Evolutionary conservation across 92 coral and sea anemone genomes (phyloP), one percentile per base, ranked within the genome.

Genomic region (Hydrozoanthus gracilis): DNA sequence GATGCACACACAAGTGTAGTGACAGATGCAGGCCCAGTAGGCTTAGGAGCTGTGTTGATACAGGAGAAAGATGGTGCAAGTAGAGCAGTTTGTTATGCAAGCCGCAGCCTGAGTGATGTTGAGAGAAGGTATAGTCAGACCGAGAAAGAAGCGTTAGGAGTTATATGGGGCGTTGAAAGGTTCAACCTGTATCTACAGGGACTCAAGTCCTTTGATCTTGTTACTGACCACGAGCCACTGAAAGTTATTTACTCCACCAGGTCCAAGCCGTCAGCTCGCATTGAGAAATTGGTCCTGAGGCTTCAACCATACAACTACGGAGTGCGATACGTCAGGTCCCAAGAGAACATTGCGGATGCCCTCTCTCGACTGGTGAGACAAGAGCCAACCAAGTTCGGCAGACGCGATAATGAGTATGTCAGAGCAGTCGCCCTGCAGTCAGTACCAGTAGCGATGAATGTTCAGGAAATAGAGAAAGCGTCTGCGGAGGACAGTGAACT

Each of bases 151-250:
- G 93, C 93, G 17, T 52, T 90, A 20, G 88, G 88, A 9, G 10
- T 91, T 72, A 91, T 91, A 4, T 91, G 91, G 91, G 91, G 88
- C 52, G 87, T 87, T 17, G 90, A 90, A 76, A 83, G 86, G 60
- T 91, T 91, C 47, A 78, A 91, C 65, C 58, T 51, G 49, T 71
- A 71, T 39, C 76, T 71, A 39, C 76, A 27, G 51, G 76, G 76
- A 71, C 77, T 72, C 17, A 55, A 72, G 77, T 9, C 77, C 12
- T 72, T 44, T 46, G 77, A 72, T 3, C 77, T 72, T 15, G 77
- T 45, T 72, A 72, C 77, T 72, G 52, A 72, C 55, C 77, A 72
- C 11, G 77, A 72, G 55, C 77, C 77, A 8, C 46, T 72, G 77
- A 72, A 72, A 46, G 77, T 72, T 9, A 45, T 72, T 11, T 72